Percentiles rank a stretch among this genome's conserved stretches.
Conservation (phyloP, 2,888 invertebrate genomes). For the Cheilosia pagana region DNA sequence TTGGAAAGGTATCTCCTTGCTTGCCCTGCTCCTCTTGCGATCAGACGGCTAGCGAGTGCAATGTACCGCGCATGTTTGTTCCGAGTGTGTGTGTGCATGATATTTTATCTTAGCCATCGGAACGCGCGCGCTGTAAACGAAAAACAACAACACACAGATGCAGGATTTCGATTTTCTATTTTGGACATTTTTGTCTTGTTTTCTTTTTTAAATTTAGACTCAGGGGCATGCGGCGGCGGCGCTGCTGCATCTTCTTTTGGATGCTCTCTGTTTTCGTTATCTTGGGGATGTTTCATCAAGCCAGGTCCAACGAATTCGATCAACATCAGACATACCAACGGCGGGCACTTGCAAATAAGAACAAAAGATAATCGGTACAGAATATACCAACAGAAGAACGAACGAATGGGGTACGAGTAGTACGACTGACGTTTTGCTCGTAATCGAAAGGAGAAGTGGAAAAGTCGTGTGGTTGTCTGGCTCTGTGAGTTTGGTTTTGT, state of each 20-base stretch:
- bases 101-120: constrained; percentile 65
- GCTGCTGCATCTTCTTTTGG: constrained; percentile 24
- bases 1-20: background rate
- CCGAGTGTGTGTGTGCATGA: constrained; percentile 34
- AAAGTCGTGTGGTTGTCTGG: constrained; percentile 65
- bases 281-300: background rate
- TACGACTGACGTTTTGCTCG: constrained; percentile 39
- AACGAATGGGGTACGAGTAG: background rate
- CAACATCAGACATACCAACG: constrained; percentile 12
- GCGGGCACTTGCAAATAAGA: constrained; percentile 15
- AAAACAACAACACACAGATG: constrained; percentile 37
- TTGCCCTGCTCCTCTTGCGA: background rate
- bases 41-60: constrained; percentile 28
- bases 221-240: constrained; percentile 54
- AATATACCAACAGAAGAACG: constrained; percentile 2
- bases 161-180: constrained; percentile 69
- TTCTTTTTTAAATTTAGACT: constrained; percentile 54
- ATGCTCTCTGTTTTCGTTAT: background rate
- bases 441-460: constrained; percentile 72
- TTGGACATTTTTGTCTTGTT: constrained; percentile 46
- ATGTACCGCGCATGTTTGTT: constrained; percentile 34
- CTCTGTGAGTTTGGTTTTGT: constrained; percentile 32
- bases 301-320: constrained; percentile 14
- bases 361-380: constrained; percentile 37
- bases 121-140: constrained; percentile 27